Conservation (phyloP, 23 tunicate species). For the Corella eumyota region DNA sequence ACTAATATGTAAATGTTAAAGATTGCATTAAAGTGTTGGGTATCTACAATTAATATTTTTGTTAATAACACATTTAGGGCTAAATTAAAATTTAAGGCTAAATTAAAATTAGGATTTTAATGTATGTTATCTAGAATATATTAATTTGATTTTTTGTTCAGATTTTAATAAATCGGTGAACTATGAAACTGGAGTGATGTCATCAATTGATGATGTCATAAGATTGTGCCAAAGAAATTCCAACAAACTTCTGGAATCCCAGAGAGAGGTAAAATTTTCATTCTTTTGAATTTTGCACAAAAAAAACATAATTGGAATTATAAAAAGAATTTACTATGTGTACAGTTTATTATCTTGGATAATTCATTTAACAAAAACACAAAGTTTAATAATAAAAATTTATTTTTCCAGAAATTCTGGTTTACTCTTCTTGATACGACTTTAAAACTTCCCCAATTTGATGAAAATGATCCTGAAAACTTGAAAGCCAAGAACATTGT, state of each 20-base stretch:
- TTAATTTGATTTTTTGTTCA: no score
- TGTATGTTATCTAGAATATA: no score
- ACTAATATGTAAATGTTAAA: no score
- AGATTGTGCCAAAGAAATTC: slow-evolving; percentile 68
- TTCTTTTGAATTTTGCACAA: not conserved
- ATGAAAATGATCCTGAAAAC: slow-evolving; percentile 4
- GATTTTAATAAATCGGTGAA: no score
- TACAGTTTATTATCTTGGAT: not conserved
- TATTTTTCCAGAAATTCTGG: slow-evolving; percentile 64
- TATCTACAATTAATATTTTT: no score
- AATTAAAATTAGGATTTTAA: no score
- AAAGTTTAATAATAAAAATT: not conserved
- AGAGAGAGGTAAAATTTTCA: slow-evolving; percentile 55
- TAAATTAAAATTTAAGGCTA: no score
- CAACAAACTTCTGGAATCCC: slow-evolving; percentile 40
- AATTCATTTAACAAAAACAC: not conserved
- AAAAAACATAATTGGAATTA: not conserved
- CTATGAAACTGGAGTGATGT: slow-evolving; percentile 29
- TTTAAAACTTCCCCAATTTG: slow-evolving; percentile 31
- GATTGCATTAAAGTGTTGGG: no score
- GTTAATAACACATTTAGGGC: no score
- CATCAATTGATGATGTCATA: slow-evolving; percentile 50
- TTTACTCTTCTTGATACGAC: slow-evolving; percentile 71
- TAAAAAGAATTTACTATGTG: no score
- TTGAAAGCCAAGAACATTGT: slow-evolving; percentile 37